These are phyloP conservation scores for Aplysia californica DNA, from an alignment of 1,140 invertebrate species.

Conservation along the genomic window DNA sequence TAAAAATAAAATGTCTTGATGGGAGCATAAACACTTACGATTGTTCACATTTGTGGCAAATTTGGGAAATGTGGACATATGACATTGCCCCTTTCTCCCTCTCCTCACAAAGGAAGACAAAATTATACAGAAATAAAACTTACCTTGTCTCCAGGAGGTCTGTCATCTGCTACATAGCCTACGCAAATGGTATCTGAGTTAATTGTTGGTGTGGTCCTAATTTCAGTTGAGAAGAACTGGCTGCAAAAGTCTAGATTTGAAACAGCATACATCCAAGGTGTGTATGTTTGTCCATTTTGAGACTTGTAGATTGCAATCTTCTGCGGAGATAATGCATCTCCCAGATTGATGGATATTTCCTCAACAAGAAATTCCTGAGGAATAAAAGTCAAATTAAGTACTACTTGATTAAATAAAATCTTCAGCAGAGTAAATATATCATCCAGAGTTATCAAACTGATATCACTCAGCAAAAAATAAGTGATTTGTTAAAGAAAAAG, in stretches of 20 bases:
- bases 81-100: no score
- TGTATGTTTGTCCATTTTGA: background rate
- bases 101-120: background rate
- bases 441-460: no score
- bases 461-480: no score
- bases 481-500: no score
- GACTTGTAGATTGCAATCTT: conserved; percentile 15
- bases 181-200: background rate
- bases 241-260: background rate
- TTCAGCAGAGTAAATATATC: no score
- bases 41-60: no score
- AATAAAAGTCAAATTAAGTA: no score
- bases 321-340: conserved; percentile 19
- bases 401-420: no score
- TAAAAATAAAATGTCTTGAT: no score
- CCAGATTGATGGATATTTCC: background rate
- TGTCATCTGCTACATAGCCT: conserved; percentile 8
- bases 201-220: background rate
- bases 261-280: conserved; percentile 22
- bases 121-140: background rate
- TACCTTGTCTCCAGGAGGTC: conserved; percentile 21
- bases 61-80: no score
- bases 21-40: no score
- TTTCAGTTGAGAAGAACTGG: background rate
- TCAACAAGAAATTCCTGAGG: conserved; percentile 19